Base-by-base conservation (phyloP, 2,113 vertebrate species). In the Rhynchopsitta pachyrhyncha region DNA sequence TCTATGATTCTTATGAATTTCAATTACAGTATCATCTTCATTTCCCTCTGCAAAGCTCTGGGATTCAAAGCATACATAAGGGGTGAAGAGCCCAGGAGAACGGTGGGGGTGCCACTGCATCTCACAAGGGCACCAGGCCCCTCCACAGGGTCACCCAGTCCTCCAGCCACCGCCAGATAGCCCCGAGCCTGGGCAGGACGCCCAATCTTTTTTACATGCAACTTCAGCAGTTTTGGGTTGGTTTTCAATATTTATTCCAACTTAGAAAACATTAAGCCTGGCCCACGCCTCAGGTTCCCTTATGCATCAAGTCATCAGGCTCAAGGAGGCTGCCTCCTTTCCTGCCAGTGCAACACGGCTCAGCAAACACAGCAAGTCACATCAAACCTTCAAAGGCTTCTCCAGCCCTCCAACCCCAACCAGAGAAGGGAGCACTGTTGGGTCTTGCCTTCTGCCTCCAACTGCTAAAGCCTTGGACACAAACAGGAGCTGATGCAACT, bases 111-210 rank as follows among this genome's bases (percentile, higher is more conserved):
- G 66, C 7, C 16, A 5, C 28, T 11, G 52, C 52, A 19, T 49
- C 73, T 80, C 39, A 22, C 2, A 1, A 37, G 49, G 39, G 7
- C 35, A 70, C 37, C 23, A 57, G 62, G 66, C 39, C 49, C 33
- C 41, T 42, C 41, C 52, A 5, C 0, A 2, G 31, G 24, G 28
- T 46, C 75, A 77, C 47, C 23, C 77, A 53, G 47, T 50, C 77
- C 68, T 67, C 49, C 82, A 0, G 0, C 82, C 59, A 49, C 49
- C 3, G 1, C 0, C 4, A 84, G 47, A 35, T 62, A 90, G 44
- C 47, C 41, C 46, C 0, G 0, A 63, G 57, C 1, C 87, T 6
- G 28, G 44, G 60, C 67, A 84, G 2, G 1, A 64, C 0, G 0
- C 80, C 55, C 0, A 1, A 27, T 25, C 47, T 41, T 70, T 60